Evolutionary conservation across 2,888 invertebrate species (phyloP), one percentile per base, ranked within the genome.

Genomic region (Omphaloscelis lunosa): DNA sequence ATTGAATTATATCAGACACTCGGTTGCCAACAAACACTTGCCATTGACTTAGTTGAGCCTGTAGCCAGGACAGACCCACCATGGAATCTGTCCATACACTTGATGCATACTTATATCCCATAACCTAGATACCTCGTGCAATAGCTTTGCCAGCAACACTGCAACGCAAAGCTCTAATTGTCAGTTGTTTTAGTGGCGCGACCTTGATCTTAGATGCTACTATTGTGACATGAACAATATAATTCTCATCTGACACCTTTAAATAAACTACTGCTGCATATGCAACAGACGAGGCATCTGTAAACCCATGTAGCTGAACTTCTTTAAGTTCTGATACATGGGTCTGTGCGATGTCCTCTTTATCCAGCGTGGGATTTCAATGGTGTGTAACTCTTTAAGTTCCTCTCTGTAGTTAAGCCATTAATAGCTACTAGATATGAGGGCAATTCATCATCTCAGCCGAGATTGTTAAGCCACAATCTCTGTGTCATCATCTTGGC

Each of bases 191-290:
- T 27, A 58, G 58, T 58, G 27, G 58, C 7, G 56, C 56, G 4
- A 58, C 56, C n/a, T 58, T 58, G n/a, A n/a, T n/a, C 56, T 58
- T 58, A n/a, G n/a, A 58, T 27, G 58, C 58, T 58, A 58, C 58
- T 58, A 27, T 58, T 27, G 27, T 58, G 27, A 27, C 27, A 0
- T 58, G 58, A 27, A 58, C 58, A 27, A 58, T 58, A 58, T 58
- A 15, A 15, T 27, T 27, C 27, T 58, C 56, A 58, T 58, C 56
- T 27, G 27, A n/a, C n/a, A 58, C 56, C 12, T 27, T 58, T 58
- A 58, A 27, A 58, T n/a, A 58, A 12, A 58, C 56, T 11, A 56
- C 56, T 56, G 56, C 56, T 45, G 45, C 45, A 45, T 45, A 45
- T 11, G 45, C 45, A 45, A 45, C 45, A 45, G 12, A 45, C 45